phyloP scores from a whole-genome alignment of 1,140 invertebrate genomes.

The Danaus melanippus region DNA sequence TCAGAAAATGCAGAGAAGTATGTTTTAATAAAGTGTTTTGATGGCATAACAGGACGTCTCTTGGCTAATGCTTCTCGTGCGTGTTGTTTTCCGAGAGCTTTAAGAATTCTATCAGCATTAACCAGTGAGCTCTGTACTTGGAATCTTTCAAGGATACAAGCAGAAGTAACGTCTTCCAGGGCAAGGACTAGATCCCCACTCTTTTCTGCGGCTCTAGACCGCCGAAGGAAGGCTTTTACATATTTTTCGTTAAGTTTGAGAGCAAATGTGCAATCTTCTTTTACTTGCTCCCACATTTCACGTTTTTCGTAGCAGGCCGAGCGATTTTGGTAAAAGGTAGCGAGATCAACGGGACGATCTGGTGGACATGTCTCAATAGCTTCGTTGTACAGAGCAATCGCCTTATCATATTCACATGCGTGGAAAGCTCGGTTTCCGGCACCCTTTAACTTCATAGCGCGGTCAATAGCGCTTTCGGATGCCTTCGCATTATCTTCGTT shows the following conservation, averaged over 20 bases:
- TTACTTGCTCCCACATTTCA: slow-evolving; percentile 88
- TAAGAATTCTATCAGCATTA: slow-evolving; percentile 89
- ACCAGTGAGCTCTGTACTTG: slow-evolving; percentile 83
- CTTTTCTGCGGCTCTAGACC: slow-evolving; percentile 88
- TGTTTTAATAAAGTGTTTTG: slow-evolving; percentile 86
- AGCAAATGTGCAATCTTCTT: slow-evolving; percentile 89
- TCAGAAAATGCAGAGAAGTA: slow-evolving; percentile 90
- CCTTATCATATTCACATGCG: slow-evolving; percentile 88
- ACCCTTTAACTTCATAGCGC: slow-evolving; percentile 84
- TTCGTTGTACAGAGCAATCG: slow-evolving; percentile 89
- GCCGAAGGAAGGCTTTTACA: slow-evolving; percentile 87
- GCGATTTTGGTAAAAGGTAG: slow-evolving; percentile 96
- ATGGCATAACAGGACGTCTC: slow-evolving; percentile 82
- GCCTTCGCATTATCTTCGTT: slow-evolving; percentile 63
- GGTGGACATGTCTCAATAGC: slow-evolving; percentile 89
- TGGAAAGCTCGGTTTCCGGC: slow-evolving; percentile 92
- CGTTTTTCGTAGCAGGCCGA: slow-evolving; percentile 95
- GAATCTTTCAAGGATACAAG: slow-evolving; percentile 92
- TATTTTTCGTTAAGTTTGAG: slow-evolving; percentile 90
- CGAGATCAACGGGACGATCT: slow-evolving; percentile 81
- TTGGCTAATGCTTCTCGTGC: slow-evolving; percentile 80
- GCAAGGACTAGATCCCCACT: slow-evolving; percentile 83
- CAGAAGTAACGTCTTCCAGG: slow-evolving; percentile 92
- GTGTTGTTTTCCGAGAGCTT: slow-evolving; percentile 81
- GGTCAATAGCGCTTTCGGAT: slow-evolving; percentile 76